Percentiles rank a stretch among this genome's conserved stretches.
Conservation (phyloP, 2,888 invertebrate genomes). For the Agonopterix subpropinquella region DNA sequence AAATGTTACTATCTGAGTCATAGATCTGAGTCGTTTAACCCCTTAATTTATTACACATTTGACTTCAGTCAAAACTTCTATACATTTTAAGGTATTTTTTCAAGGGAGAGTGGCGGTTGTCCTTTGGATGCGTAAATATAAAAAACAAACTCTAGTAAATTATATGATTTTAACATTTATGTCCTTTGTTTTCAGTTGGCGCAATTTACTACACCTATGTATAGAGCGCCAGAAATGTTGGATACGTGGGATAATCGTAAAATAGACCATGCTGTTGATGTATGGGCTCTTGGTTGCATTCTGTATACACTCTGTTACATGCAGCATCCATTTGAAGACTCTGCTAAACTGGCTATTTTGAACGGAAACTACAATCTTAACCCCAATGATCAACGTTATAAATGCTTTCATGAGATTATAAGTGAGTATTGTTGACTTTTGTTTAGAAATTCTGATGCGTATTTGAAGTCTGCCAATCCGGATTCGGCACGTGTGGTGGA, state of each 20-base stretch:
- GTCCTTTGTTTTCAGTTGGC: conserved; percentile 74
- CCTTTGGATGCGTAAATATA: too few species aligned
- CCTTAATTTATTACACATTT: too few species aligned
- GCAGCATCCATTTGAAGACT: conserved; percentile 98
- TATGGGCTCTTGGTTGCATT: conserved; percentile 98
- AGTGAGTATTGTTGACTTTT: conserved; percentile 72
- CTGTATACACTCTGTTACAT: conserved; percentile 94
- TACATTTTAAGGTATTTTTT: too few species aligned
- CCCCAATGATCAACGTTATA: conserved; percentile 85
- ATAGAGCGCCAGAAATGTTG: conserved; percentile 98
- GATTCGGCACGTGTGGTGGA: too few species aligned
- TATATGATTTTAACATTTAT: too few species aligned
- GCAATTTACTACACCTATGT: conserved; percentile 93
- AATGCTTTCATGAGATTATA: conserved; percentile 92
- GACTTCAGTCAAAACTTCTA: too few species aligned
- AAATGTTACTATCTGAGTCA: too few species aligned
- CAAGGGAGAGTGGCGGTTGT: too few species aligned
- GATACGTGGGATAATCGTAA: conserved; percentile 98
- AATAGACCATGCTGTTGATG: conserved; percentile 92
- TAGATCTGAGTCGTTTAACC: too few species aligned
- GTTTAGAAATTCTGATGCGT: too few species aligned
- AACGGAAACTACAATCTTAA: conserved; percentile 96
- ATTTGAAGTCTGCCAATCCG: too few species aligned
- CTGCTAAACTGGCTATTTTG: conserved; percentile 94
- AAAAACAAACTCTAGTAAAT: too few species aligned